Base-by-base conservation (phyloP, 92 coral and sea anemone genomes). In the Bergia puertoricense region DNA sequence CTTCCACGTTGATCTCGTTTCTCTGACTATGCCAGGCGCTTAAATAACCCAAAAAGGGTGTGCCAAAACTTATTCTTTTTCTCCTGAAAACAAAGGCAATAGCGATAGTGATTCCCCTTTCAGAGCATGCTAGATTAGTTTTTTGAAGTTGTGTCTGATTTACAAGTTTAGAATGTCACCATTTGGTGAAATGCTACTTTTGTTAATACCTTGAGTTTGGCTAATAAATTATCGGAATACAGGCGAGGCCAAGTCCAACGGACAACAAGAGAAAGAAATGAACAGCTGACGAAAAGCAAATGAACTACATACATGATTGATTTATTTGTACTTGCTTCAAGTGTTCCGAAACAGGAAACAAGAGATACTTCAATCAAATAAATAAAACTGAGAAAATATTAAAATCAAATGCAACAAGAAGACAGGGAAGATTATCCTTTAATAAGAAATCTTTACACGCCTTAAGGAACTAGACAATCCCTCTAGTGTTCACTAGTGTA, bases 381-480 rank as follows among this genome's bases (percentile, higher is more conserved):
- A 18, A 16, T 62, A 16, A 62, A 62, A 62, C 69, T 20, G 23
- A 9, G 6, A 54, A 54, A 54, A 5, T 62, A 4, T 22, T 13
- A 16, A 62, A 22, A 5, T 23, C 18, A 62, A 62, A 18, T 62
- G n/a, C 8, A 22, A 80, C 48, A 37, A 36, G 73, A 13, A 73
- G 8, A 38, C n/a, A 13, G 23, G 40, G 18, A 59, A 15, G 65
- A 14, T 8, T 11, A 3, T 80, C 30, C 37, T 44, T 69, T n/a
- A 6, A 36, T 13, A 30, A 46, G 77, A 83, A 44, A 45, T 62
- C 36, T 44, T 46, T 6, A 23, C 22, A 46, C 22, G 57, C 56
- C 74, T 42, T 65, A 83, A 69, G 23, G 75, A 84, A 84, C 15
- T 7, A 69, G 67, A 48, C 42, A 23, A 46, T 30, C 79, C 87